Evolutionary conservation across 1,140 invertebrate species (phyloP).

Genomic region (Phymorhynchus buccinoides): DNA sequence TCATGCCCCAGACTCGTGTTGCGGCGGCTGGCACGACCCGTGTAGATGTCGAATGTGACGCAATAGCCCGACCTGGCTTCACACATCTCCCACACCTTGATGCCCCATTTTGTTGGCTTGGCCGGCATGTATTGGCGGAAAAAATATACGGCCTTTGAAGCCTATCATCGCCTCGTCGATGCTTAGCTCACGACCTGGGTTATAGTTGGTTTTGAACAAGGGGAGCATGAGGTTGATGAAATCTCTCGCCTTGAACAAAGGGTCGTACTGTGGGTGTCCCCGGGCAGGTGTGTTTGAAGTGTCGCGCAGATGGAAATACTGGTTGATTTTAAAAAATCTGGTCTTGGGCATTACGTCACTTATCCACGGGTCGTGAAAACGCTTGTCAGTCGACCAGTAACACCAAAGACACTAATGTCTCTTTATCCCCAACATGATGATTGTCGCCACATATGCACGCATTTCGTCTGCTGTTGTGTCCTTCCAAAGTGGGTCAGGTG

Average conservation of each 20-base stretch:
- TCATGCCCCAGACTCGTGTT: neutral
- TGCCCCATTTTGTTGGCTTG: constrained; percentile 8
- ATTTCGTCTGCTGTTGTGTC: constrained; percentile 1
- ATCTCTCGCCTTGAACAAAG: neutral
- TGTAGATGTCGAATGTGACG: neutral
- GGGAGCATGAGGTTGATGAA: neutral
- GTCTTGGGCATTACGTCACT: neutral
- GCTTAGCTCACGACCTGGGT: constrained; percentile 4
- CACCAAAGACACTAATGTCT: neutral
- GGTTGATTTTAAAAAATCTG: constrained; percentile 1
- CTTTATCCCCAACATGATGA: neutral
- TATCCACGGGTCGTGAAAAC: neutral
- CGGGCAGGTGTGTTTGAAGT: neutral
- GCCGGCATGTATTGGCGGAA: constrained; percentile 11
- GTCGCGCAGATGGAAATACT: neutral
- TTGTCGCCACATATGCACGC: neutral
- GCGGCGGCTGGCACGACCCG: neutral
- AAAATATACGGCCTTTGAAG: neutral
- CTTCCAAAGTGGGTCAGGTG: neutral
- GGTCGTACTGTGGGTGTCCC: neutral
- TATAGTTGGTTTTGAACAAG: neutral
- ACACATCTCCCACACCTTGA: constrained; percentile 17
- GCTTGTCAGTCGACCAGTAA: neutral
- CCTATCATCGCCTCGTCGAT: neutral
- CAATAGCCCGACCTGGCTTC: neutral